A percentile compares a stretch with the other conserved stretches of the same genome.
Evolutionary conservation across 2,888 invertebrate genomes (phyloP).

Genomic region (Chydorus sphaericus): DNA sequence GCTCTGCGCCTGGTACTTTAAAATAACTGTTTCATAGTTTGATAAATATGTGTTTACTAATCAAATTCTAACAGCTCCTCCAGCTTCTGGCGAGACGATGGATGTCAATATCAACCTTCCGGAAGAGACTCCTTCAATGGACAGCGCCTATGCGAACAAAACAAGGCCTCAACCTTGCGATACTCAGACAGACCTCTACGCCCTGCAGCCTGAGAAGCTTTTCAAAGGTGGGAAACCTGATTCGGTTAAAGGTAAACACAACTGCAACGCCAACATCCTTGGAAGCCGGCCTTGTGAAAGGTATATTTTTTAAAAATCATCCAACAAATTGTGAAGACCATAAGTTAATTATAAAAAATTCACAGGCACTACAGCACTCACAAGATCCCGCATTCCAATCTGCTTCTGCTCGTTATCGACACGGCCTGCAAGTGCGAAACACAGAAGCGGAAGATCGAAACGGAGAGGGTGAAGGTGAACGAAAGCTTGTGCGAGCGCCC

Average conservation of each 20-base stretch:
- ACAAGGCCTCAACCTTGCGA: conserved; percentile 76
- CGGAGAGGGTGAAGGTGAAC: conserved; percentile 33
- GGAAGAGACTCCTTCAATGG: conserved; percentile 18
- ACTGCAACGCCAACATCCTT: conserved; percentile 59
- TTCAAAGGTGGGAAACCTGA: conserved; percentile 37
- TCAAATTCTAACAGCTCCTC: conserved; percentile 6
- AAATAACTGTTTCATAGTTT: not conserved
- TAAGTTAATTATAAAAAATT: no score
- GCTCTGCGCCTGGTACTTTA: not conserved
- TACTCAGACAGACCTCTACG: conserved; percentile 55
- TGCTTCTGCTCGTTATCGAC: conserved; percentile 74
- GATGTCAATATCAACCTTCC: conserved; percentile 12
- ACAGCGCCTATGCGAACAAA: conserved; percentile 34
- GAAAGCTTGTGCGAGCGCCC: conserved; percentile 29
- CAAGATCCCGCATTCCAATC: conserved; percentile 76
- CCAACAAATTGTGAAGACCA: no score
- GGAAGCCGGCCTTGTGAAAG: conserved; percentile 49
- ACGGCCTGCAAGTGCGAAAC: conserved; percentile 61
- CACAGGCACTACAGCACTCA: conserved; percentile 48
- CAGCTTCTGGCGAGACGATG: not conserved
- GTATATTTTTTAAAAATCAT: no score
- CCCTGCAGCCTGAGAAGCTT: conserved; percentile 25
- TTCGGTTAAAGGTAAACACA: conserved; percentile 76
- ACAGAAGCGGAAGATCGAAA: conserved; percentile 66
- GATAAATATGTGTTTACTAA: conserved; percentile 17